These are phyloP conservation scores for Tetropium fuscum DNA, from an alignment of 2,888 invertebrate species.

Conservation along the genomic window DNA sequence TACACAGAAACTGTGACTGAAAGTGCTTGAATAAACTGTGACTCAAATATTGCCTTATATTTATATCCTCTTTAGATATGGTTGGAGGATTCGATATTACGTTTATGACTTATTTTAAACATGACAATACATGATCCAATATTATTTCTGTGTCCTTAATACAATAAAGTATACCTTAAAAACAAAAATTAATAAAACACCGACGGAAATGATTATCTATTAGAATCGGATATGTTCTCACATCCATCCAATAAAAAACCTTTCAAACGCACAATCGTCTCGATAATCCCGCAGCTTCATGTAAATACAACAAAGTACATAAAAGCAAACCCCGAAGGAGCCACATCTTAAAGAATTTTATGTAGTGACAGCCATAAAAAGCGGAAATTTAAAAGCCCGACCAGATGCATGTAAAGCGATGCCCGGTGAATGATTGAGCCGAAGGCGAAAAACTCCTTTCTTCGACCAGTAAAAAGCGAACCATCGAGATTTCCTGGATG, in stretches of 20 bases:
- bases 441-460: conserved; percentile 4
- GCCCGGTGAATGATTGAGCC: conserved; percentile 4
- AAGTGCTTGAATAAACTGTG: too few species aligned
- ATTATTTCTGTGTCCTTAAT: too few species aligned
- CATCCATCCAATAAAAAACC: neutral
- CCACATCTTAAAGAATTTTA: neutral
- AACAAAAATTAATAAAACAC: too few species aligned
- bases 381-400: neutral
- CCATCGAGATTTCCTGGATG: conserved; percentile 25
- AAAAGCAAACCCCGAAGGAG: neutral
- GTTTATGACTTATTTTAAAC: too few species aligned
- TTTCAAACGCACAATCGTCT: neutral
- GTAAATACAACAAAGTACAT: conserved; percentile 4
- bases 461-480: conserved; percentile 16
- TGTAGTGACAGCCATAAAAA: conserved; percentile 6
- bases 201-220: too few species aligned
- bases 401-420: conserved; percentile 5
- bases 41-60: too few species aligned
- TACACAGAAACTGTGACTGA: too few species aligned
- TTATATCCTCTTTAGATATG: too few species aligned
- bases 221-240: too few species aligned
- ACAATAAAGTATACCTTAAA: too few species aligned
- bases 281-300: neutral
- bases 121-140: too few species aligned
- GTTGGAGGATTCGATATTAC: too few species aligned